Evolutionary conservation across 2,888 invertebrate genomes (phyloP).

Genomic region (Buathra laborator): DNA sequence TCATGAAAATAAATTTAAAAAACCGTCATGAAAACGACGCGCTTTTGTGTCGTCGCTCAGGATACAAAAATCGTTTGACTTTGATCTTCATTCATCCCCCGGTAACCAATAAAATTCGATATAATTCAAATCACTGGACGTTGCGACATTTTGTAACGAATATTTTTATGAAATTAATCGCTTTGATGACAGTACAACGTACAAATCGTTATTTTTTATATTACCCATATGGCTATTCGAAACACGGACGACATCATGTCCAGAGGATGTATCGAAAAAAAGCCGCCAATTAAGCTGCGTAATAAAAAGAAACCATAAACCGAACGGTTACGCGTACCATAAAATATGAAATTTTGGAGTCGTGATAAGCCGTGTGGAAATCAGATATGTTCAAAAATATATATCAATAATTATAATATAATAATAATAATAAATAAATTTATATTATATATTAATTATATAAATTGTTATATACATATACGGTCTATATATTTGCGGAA

Average conservation of each 20-base stretch:
- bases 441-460: no score
- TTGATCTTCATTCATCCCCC: conserved; percentile 8
- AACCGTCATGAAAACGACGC: neutral
- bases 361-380: neutral
- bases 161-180: no score
- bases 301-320: neutral
- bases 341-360: neutral
- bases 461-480: no score
- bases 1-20: neutral
- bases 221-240: neutral
- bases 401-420: no score
- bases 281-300: neutral
- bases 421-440: no score
- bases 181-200: no score
- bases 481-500: no score
- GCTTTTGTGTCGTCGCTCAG: neutral
- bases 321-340: neutral
- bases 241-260: neutral
- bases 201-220: no score
- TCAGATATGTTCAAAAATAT: no score
- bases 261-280: neutral
- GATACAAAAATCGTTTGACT: conserved; percentile 14
- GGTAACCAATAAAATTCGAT: neutral
- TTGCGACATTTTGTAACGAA: no score
- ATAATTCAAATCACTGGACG: neutral